A percentile compares a stretch with the other conserved stretches of the same genome.
Conservation (phyloP, 2,888 invertebrate genomes). For the Athrips mouffetella region DNA sequence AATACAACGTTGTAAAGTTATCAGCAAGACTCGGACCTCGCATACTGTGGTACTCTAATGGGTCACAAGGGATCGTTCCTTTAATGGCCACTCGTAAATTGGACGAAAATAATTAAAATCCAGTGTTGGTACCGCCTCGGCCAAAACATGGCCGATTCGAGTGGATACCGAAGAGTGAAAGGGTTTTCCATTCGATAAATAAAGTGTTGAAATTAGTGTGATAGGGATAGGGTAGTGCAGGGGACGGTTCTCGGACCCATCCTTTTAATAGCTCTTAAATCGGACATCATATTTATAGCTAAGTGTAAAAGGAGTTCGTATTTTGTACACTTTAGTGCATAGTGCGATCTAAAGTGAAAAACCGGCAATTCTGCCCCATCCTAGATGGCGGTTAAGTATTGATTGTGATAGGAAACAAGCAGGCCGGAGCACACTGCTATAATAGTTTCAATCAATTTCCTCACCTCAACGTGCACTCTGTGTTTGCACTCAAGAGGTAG, state of each 20-base stretch:
- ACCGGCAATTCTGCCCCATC: too few species aligned
- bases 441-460: too few species aligned
- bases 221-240: constrained; percentile 15
- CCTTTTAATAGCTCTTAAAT: constrained; percentile 3
- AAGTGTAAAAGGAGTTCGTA: too few species aligned
- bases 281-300: not conserved
- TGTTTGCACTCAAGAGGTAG: too few species aligned
- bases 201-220: constrained; percentile 41
- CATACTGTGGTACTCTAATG: constrained; percentile 60
- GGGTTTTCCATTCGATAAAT: constrained; percentile 71
- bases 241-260: not conserved
- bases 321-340: too few species aligned
- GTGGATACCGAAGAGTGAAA: constrained; percentile 57
- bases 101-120: constrained; percentile 78
- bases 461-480: too few species aligned
- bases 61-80: constrained; percentile 67
- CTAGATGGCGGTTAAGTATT: too few species aligned
- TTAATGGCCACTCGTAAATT: constrained; percentile 77
- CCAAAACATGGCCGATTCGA: constrained; percentile 72
- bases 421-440: too few species aligned
- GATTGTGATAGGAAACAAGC: too few species aligned
- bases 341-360: too few species aligned
- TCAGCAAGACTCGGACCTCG: constrained; percentile 68
- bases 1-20: constrained; percentile 69
- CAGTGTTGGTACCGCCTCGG: constrained; percentile 56